Conservation (phyloP, 2,797 vertebrate genomes). For the Tenualosa thibaudeaui region DNA sequence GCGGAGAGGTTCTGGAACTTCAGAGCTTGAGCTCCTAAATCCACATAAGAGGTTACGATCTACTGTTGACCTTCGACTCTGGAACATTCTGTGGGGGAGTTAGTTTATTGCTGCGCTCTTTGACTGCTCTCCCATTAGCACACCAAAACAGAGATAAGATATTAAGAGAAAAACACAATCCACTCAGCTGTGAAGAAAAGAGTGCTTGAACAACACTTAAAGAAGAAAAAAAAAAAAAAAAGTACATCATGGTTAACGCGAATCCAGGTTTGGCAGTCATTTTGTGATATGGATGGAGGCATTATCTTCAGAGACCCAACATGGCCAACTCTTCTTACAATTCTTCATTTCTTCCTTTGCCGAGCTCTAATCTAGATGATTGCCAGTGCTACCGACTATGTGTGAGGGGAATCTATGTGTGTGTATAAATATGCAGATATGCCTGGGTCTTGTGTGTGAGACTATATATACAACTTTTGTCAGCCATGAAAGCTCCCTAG, state of each 20-base stretch:
- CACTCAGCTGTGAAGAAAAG: not conserved
- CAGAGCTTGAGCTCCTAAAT: not conserved
- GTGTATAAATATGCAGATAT: slow-evolving; percentile 76
- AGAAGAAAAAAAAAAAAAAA: not conserved
- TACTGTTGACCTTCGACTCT: not conserved
- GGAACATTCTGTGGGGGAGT: not conserved
- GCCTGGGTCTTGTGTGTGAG: slow-evolving; percentile 71
- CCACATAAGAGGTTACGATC: not conserved
- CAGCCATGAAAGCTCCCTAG: too few relatives aligned
- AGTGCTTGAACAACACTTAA: slow-evolving; percentile 1
- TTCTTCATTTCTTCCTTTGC: not conserved
- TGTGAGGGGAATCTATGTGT: not conserved
- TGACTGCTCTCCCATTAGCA: not conserved
- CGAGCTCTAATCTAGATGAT: not conserved
- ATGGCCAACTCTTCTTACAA: not conserved
- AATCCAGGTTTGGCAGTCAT: not conserved
- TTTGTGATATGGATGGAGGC: not conserved
- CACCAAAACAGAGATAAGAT: slow-evolving; percentile 4
- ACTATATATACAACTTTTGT: not conserved
- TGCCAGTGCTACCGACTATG: not conserved
- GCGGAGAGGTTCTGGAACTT: not conserved
- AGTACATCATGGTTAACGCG: not conserved
- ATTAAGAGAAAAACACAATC: not conserved
- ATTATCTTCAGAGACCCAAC: not conserved
- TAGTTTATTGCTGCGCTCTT: not conserved